Evolutionary conservation across 35 echinoderm and acorn worm genomes (phyloP), one percentile per base, ranked within the genome.

Genomic region (Acanthaster planci): DNA sequence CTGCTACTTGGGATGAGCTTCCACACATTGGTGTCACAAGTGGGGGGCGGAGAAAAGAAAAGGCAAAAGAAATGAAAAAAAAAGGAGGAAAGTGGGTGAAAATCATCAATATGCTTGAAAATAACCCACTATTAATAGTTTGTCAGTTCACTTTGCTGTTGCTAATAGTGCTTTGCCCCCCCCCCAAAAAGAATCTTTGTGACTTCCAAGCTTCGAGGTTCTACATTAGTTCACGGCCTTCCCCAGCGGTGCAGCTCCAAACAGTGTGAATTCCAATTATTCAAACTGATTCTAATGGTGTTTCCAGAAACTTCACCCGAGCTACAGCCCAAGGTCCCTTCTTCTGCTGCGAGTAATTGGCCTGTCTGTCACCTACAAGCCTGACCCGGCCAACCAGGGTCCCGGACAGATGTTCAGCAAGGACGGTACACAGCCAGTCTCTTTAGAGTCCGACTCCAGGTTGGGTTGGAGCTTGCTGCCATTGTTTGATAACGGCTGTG

Each of bases 401-500:
- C 84, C 84, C 21, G 82, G 81, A 17, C 29, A 79, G 35, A 35
- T 90, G 52, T 54, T 47, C 1, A 82, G 72, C 53, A 76, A 76
- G 38, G 37, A 72, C 37, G 89, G 89, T 23, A 84, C 78, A 37
- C 51, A 75, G 18, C 31, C 8, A 15, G 56, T 84, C 7, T 54
- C 60, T 3, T 38, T 93, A 0, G 77, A 39, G 21, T 35, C 39
- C 16, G 67, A 83, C 39, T 93, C 92, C 18, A 85, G 79, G 17
- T 37, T 86, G 27, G 92, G 82, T 18, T 94, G 92, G 92, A 78
- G 82, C 51, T 26, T 94, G 19, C 21, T 94, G 31, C 92, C 92
- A 19, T 23, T 90, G 30, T 94, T 90, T 81, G 84, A 86, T n/a
- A 52, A 76, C 52, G 78, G 38, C 19, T 86, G 60, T 60, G 82